Evolutionary conservation across 2,113 vertebrate genomes (phyloP).

Genomic region (Gavialis gangeticus): DNA sequence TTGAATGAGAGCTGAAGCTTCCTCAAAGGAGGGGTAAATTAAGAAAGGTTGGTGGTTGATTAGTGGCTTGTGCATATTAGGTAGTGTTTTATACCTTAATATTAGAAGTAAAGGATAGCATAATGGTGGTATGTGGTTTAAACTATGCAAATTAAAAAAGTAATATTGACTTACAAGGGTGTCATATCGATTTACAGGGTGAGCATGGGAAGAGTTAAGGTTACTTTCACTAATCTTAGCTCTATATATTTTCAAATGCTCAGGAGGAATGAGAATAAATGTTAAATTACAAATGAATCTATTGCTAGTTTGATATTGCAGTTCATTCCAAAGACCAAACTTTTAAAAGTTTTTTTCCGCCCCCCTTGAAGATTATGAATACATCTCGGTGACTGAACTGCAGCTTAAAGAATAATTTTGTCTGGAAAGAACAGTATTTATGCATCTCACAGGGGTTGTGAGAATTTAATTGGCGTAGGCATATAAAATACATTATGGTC

Average conservation of each 20-base stretch:
- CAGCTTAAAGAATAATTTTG: not conserved
- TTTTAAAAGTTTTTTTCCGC: not conserved
- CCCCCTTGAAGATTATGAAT: not conserved
- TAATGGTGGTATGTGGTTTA: not conserved
- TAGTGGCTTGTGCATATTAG: not conserved
- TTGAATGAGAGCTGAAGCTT: not conserved
- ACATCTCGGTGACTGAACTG: not conserved
- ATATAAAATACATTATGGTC: not conserved
- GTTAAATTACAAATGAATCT: no score
- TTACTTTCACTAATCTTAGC: not conserved
- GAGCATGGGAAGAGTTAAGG: not conserved
- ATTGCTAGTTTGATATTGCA: not conserved
- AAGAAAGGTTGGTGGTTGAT: not conserved
- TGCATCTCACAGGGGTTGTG: not conserved
- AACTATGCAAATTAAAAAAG: not conserved
- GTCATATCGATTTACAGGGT: not conserved
- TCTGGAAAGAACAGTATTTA: not conserved
- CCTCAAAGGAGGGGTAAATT: not conserved
- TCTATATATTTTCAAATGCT: not conserved
- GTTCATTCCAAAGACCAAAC: not conserved
- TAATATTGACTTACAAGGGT: not conserved
- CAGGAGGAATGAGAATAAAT: no score
- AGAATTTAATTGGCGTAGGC: constrained; percentile 10
- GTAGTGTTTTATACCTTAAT: not conserved
- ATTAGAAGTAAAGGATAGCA: not conserved